Base-by-base conservation (phyloP, 2,797 vertebrate species). In the Erethizon dorsatum region DNA sequence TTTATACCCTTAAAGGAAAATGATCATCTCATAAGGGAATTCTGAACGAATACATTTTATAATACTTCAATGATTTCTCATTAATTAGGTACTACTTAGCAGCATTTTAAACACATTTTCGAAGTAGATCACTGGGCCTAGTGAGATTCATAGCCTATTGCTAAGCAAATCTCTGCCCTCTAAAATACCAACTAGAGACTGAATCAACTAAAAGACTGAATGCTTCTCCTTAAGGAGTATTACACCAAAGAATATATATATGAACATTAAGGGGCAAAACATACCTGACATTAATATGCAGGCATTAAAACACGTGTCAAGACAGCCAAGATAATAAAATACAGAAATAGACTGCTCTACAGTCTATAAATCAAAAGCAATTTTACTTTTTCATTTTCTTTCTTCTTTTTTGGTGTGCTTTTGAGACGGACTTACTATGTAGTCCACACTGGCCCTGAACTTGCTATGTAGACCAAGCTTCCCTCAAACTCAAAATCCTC, bases 61-160 rank as follows among this genome's bases (percentile, higher is more conserved):
- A 90, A 96, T 92, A 91, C 15, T 47, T 71, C 52, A 83, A 80
- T 67, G 59, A 88, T 83, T 67, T 78, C 14, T 92, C 50, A 88
- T 79, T 69, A 91, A 92, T 71, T 78, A 87, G n/a, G 73, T 95
- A 95, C n/a, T 63, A 82, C 56, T 87, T 31, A 61, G 41, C 52
- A 94, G 65, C 47, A 91, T 82, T 92, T 89, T 26, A 41, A 95
- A 69, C 10, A 94, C 84, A 83, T 59, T 18, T 75, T 95, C 82
- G 9, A 91, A 61, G 61, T 41, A 79, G 4, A 18, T 85, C 80
- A 65, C 47, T 59, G 85, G n/a, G n/a, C 18, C 80, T 9, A 77
- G 47, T 26, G 91, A 75, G 15, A 57, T 75, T 69, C 85, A 79
- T 2, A 91, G 26, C 11, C 31, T 20, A 71, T 37, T 52, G 11